A percentile compares a stretch with the other conserved stretches of the same genome.
phyloP scores from a whole-genome alignment of 2,113 vertebrate genomes.

The Pontoporia blainvillei region DNA sequence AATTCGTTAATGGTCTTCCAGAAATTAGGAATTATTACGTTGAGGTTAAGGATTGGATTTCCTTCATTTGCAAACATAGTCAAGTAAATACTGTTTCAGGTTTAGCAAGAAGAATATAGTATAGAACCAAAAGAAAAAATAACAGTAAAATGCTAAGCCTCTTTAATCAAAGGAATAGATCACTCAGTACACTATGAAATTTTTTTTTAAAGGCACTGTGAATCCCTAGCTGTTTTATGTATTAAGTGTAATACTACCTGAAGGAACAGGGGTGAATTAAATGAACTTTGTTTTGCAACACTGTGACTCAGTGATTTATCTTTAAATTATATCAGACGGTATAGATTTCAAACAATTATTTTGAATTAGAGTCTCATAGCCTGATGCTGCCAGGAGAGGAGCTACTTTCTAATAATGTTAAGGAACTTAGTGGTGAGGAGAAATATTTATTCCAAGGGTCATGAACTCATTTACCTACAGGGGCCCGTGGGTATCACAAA shows the following conservation, averaged over 20 bases:
- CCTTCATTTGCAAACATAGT: not conserved
- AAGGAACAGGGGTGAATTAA: not conserved
- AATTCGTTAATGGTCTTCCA: not conserved
- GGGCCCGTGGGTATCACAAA: not conserved
- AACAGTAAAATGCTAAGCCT: not conserved
- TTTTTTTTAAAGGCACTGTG: not conserved
- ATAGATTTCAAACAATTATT: slow-evolving; percentile 37
- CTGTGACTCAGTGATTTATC: slow-evolving; percentile 38
- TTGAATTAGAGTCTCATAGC: slow-evolving; percentile 29
- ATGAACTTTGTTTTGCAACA: slow-evolving; percentile 14
- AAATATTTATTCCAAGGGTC: not conserved
- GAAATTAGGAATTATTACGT: not conserved
- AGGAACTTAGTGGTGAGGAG: not conserved
- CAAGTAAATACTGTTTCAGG: not conserved
- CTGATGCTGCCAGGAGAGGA: not conserved
- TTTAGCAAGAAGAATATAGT: not conserved
- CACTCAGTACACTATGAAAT: not conserved
- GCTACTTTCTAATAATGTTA: slow-evolving; percentile 29
- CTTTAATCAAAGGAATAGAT: slow-evolving; percentile 30
- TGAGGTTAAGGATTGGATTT: not conserved
- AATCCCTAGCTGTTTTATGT: not conserved
- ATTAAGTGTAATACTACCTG: not conserved
- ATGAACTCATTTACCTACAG: not conserved
- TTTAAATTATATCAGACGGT: slow-evolving; percentile 24
- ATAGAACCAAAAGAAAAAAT: not conserved